These are phyloP conservation scores for Hecatera dysodea DNA, from an alignment of 2,888 invertebrate species.

Conservation along the genomic window DNA sequence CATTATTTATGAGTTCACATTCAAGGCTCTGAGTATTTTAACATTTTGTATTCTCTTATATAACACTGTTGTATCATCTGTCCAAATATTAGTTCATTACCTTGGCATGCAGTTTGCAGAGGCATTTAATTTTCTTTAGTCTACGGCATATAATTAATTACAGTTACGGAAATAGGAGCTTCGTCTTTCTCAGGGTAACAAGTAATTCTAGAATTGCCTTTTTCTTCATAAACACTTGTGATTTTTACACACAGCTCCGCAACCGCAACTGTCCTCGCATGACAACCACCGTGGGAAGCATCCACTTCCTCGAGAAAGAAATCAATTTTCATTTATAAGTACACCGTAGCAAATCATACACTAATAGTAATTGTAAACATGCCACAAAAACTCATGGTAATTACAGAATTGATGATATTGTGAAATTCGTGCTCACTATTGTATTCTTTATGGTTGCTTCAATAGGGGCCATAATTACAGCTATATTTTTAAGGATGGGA, in stretches of 20 bases:
- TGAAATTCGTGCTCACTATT: slow-evolving; percentile 49
- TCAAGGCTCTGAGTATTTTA: slow-evolving; percentile 44
- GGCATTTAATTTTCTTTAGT: slow-evolving; percentile 4
- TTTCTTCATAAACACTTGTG: slow-evolving; percentile 47
- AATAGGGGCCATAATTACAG: slow-evolving; percentile 51
- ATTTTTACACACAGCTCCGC: slow-evolving; percentile 56
- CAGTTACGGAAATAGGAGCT: slow-evolving; percentile 17
- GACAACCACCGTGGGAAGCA: slow-evolving; percentile 71
- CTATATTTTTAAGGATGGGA: slow-evolving; percentile 55
- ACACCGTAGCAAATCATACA: slow-evolving; percentile 57
- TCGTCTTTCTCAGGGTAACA: slow-evolving; percentile 15
- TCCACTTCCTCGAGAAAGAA: slow-evolving; percentile 70
- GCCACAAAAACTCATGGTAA: slow-evolving; percentile 51
- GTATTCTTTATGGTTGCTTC: slow-evolving; percentile 43
- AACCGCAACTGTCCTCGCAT: slow-evolving; percentile 72
- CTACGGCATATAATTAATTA: slow-evolving; percentile 13
- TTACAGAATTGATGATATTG: slow-evolving; percentile 41
- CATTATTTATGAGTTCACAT: slow-evolving; percentile 36
- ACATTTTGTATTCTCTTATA: slow-evolving; percentile 44
- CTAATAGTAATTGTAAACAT: slow-evolving; percentile 53
- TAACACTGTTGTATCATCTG: slow-evolving; percentile 41
- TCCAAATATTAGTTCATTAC: slow-evolving; percentile 50
- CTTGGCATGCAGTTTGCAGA: slow-evolving; percentile 2
- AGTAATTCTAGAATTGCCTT: slow-evolving; percentile 37
- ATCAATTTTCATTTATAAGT: slow-evolving; percentile 67